A percentile compares a stretch with the other conserved stretches of the same genome.
Conservation (phyloP, 2,113 vertebrate genomes). For the chimpanzee (Pan troglodytes) region DNA sequence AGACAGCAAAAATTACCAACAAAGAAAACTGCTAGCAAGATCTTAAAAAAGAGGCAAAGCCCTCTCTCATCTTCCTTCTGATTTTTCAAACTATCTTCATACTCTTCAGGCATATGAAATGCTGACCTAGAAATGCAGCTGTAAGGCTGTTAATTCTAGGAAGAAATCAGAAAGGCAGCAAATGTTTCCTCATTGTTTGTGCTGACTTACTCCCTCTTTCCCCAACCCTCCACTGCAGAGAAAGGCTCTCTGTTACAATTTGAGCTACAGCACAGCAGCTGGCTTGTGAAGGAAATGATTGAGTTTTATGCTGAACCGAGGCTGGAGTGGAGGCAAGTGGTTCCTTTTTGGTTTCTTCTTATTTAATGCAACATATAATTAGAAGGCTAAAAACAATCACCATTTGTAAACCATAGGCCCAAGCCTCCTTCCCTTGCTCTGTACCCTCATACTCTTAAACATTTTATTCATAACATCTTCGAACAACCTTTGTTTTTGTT, state of each 20-base stretch:
- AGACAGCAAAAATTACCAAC: constrained; percentile 8
- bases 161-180: background rate
- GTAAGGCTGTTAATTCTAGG: background rate
- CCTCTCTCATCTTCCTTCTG: background rate
- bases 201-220: constrained; percentile 43
- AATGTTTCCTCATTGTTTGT: background rate
- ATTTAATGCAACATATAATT: constrained; percentile 74
- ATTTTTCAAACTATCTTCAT: background rate
- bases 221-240: background rate
- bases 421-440: background rate
- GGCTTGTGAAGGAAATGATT: background rate
- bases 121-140: background rate
- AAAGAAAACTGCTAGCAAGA: background rate
- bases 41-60: background rate
- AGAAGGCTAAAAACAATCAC: constrained; percentile 78
- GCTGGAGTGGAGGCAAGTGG: background rate
- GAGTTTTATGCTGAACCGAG: constrained; percentile 30
- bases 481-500: background rate
- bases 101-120: background rate
- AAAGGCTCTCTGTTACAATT: constrained; percentile 60
- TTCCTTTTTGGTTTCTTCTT: constrained; percentile 65
- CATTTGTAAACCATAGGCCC: constrained; percentile 46
- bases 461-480: background rate
- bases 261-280: background rate
- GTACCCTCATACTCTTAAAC: background rate